These are phyloP conservation scores for Sebastiscus tertius DNA, from an alignment of 2,797 vertebrate genomes.

Conservation along the genomic window DNA sequence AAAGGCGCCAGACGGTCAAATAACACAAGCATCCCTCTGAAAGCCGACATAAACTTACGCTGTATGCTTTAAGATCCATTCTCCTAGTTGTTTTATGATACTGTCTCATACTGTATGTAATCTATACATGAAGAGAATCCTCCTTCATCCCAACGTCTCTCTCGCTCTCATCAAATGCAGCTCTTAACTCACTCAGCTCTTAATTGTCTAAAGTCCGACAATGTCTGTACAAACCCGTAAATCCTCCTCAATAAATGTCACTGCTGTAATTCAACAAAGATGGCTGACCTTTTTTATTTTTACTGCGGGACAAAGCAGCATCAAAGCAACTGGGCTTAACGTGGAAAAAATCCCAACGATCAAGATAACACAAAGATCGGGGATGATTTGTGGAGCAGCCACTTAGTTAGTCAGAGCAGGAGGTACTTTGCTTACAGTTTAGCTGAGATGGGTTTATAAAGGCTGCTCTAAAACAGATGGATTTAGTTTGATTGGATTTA, in stretches of 20 bases:
- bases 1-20: not conserved
- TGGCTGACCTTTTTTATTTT: constrained; percentile 9
- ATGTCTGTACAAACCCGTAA: constrained; percentile 7
- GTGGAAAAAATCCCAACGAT: constrained; percentile 1
- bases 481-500: not conserved
- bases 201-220: constrained; percentile 5
- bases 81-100: not conserved
- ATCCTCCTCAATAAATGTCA: constrained; percentile 32
- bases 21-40: not conserved
- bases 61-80: not conserved
- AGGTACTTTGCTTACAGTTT: not conserved
- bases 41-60: not conserved
- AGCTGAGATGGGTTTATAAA: not conserved
- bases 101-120: not conserved
- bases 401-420: not conserved
- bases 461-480: not conserved
- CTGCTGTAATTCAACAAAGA: constrained; percentile 14
- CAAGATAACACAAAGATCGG: not conserved
- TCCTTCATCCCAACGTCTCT: not conserved
- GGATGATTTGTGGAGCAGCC: not conserved
- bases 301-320: not conserved
- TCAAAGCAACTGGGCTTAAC: not conserved
- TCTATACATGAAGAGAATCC: not conserved
- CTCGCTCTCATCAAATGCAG: not conserved
- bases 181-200: not conserved